Percentiles rank a stretch among this genome's conserved stretches.
Evolutionary conservation across 1,140 invertebrate genomes (phyloP).

Genomic region (Bombus waltoni): DNA sequence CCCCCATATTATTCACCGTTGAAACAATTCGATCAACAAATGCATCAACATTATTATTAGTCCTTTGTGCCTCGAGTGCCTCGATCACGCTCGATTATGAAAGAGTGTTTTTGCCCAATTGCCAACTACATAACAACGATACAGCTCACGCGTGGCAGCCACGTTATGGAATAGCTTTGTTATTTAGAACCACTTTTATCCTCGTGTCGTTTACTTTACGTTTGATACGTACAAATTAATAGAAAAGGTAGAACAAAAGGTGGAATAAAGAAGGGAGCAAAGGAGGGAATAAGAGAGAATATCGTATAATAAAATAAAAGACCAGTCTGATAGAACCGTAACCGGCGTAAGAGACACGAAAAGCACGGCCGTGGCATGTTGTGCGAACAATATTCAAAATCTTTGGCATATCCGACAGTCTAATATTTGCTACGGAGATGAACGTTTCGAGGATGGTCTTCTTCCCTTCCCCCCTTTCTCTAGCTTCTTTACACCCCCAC

Average conservation of each 20-base stretch:
- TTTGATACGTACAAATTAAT: neutral
- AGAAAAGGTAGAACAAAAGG: no score
- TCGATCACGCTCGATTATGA: neutral
- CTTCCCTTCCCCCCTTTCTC: conserved; percentile 13
- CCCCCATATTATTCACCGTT: neutral
- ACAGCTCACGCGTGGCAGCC: no score
- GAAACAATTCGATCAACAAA: conserved; percentile 2
- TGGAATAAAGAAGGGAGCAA: no score
- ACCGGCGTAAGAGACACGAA: conserved; percentile 60
- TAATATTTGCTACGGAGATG: conserved; percentile 76
- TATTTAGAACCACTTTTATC: neutral
- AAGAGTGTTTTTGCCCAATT: neutral
- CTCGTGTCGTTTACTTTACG: no score
- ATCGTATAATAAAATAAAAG: conserved; percentile 56
- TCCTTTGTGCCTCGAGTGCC: neutral
- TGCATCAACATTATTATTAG: conserved; percentile 28
- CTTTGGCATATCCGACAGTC: conserved; percentile 71
- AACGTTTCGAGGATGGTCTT: conserved; percentile 51
- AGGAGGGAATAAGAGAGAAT: neutral
- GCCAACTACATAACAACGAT: neutral
- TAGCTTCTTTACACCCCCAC: neutral
- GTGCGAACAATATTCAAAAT: conserved; percentile 76
- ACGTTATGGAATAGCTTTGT: neutral
- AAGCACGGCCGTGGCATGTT: conserved; percentile 72
- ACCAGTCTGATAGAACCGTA: conserved; percentile 9